Percentiles rank a stretch among this genome's conserved stretches.
These are phyloP conservation scores for Biston betularia DNA, from an alignment of 2,888 invertebrate genomes.

Conservation along the genomic window DNA sequence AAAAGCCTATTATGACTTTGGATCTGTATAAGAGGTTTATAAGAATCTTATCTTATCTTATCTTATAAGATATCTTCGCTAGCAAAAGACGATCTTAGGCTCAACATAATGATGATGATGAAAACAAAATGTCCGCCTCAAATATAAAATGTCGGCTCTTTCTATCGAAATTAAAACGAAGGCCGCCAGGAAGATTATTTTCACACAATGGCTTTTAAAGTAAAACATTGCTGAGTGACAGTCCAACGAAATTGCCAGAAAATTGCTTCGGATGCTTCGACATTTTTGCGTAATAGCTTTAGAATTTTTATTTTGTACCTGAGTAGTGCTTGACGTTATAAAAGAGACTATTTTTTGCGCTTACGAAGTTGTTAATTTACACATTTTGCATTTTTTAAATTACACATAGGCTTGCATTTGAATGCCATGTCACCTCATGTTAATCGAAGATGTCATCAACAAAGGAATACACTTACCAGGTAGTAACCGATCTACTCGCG, in stretches of 20 bases:
- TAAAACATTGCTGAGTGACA: constrained; percentile 32
- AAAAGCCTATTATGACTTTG: too few species aligned
- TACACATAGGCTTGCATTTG: too few species aligned
- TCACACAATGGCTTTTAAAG: constrained; percentile 30
- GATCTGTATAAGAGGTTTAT: too few species aligned
- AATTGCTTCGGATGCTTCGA: constrained; percentile 40
- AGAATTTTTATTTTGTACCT: constrained; percentile 5
- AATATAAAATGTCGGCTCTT: constrained; percentile 4
- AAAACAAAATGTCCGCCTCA: neutral
- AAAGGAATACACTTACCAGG: too few species aligned
- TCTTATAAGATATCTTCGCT: too few species aligned
- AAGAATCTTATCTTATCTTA: too few species aligned
- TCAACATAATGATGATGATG: neutral
- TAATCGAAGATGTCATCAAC: too few species aligned
- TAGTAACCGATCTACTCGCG: too few species aligned
- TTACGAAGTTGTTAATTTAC: too few species aligned
- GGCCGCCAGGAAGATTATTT: constrained; percentile 16
- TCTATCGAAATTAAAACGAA: constrained; percentile 17
- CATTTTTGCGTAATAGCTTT: constrained; percentile 16
- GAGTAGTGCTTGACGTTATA: constrained; percentile 8
- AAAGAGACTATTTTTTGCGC: neutral
- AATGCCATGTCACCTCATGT: too few species aligned
- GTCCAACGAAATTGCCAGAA: constrained; percentile 35
- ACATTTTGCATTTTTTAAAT: too few species aligned
- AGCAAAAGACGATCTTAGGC: too few species aligned